These are phyloP conservation scores for Lipotes vexillifer DNA, from an alignment of 2,113 vertebrate species.

Conservation along the genomic window DNA sequence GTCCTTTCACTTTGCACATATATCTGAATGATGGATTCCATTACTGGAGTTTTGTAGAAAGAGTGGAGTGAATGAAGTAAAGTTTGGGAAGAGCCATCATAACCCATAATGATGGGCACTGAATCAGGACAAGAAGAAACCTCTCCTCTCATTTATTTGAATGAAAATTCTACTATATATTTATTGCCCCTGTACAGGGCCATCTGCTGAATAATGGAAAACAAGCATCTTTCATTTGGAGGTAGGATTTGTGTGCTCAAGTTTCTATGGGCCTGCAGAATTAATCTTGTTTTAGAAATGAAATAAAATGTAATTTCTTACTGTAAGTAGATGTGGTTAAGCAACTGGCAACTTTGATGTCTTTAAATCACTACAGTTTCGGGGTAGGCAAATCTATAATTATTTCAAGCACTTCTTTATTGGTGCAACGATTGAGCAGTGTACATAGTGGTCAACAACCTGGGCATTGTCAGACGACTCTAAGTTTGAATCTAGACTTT, in stretches of 20 bases:
- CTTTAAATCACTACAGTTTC: neutral
- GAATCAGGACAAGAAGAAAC: constrained; percentile 7
- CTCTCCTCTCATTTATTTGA: constrained; percentile 31
- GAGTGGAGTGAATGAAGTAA: constrained; percentile 52
- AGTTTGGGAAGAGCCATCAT: constrained; percentile 32
- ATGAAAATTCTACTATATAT: neutral
- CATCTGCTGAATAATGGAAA: constrained; percentile 19
- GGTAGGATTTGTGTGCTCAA: neutral
- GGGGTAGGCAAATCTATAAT: neutral
- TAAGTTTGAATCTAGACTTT: neutral
- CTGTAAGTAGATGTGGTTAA: neutral
- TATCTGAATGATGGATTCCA: constrained; percentile 24
- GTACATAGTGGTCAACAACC: neutral
- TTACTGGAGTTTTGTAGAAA: constrained; percentile 3
- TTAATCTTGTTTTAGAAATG: neutral
- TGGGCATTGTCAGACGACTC: neutral
- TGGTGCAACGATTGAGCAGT: neutral
- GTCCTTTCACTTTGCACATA: neutral
- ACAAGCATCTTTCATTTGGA: neutral
- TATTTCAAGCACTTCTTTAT: neutral
- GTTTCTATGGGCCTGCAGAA: neutral
- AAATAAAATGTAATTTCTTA: neutral
- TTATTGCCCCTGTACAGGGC: neutral
- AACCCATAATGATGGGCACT: neutral
- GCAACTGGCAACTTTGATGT: neutral